Base-by-base conservation (phyloP, 1,140 invertebrate species). In the Zaprionus tsacasi region DNA sequence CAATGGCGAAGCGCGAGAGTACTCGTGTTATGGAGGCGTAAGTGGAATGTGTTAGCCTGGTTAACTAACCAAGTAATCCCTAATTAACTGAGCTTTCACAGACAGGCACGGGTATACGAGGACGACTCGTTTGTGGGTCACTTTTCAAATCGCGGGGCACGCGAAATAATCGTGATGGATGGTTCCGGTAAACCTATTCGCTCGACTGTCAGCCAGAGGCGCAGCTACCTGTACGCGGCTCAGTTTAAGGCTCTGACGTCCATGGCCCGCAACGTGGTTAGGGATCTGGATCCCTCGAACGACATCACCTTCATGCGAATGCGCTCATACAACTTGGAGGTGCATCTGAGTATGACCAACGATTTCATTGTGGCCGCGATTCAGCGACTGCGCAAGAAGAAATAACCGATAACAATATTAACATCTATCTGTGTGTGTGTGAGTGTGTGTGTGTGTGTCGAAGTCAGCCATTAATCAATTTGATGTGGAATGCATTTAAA, bases 301-400 rank as follows among this genome's bases (percentile, higher is more conserved):
- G 96, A 97, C 79, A 93, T 97, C n/a, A 96, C 95, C 1, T 97
- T 97, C 79, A 91, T 99, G 21, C 94, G 98, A 15, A 95, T 99
- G 40, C 94, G 97, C 73, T 98, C 97, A 58, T 97, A 97, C 82
- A 98, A 97, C 79, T 96, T 97, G 92, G 98, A 99, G 94, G 68
- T 88, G 12, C 79, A 88, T 43, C 64, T 88, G 27, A 71, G 80
- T 0, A 25, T 83, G n/a, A 61, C 59, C 5, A 1, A 12, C 0
- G 79, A 82, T 0, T 87, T 87, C 11, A 72, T 72, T 2, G 7
- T 87, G 30, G 75, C 78, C 3, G 60, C 78, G 1, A 48, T 88
- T 7, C 82, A 87, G 38, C 52, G 40, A 15, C 33, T 88, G 8
- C 63, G 15, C 52, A 61, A 25, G 8, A n/a, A 10, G 6, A 5